phyloP scores from a whole-genome alignment of 2,888 invertebrate species.

The Drosophila lutescens region DNA sequence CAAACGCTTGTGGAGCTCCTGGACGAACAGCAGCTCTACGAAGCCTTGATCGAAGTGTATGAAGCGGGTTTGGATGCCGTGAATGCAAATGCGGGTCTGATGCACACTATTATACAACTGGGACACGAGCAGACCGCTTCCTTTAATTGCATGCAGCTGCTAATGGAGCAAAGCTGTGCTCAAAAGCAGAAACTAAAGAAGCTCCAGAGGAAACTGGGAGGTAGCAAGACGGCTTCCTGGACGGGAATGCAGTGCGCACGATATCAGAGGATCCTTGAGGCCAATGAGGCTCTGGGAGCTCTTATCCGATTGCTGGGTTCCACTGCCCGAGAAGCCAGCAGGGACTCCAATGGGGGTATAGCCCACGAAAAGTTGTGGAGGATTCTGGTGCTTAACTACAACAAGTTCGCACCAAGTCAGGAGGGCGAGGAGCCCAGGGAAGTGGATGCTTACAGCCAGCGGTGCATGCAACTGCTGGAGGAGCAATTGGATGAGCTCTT shows the following conservation, averaged over 20 bases:
- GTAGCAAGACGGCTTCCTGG: conserved; percentile 83
- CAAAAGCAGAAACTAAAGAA: conserved; percentile 93
- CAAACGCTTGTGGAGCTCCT: conserved; percentile 86
- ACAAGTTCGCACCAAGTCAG: conserved; percentile 79
- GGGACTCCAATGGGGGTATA: conserved; percentile 85
- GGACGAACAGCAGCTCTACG: conserved; percentile 88
- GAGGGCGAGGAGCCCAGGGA: conserved; percentile 55
- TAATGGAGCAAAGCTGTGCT: conserved; percentile 89
- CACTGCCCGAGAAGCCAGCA: conserved; percentile 86
- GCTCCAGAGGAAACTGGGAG: conserved; percentile 88
- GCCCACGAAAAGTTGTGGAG: conserved; percentile 89
- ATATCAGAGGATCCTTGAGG: conserved; percentile 86
- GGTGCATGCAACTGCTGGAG: conserved; percentile 84
- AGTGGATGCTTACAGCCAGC: conserved; percentile 57
- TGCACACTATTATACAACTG: conserved; percentile 86
- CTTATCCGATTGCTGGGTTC: conserved; percentile 87
- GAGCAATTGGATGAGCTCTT: conserved; percentile 87
- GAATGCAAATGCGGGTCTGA: conserved; percentile 87
- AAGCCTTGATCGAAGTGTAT: conserved; percentile 85
- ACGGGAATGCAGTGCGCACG: conserved; percentile 82
- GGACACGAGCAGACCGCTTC: conserved; percentile 88
- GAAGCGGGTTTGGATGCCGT: conserved; percentile 90
- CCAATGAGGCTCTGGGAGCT: conserved; percentile 87
- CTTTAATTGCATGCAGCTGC: conserved; percentile 90
- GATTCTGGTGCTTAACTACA: conserved; percentile 85